A percentile compares a stretch with the other conserved stretches of the same genome.
Conservation (phyloP, 2,888 invertebrate genomes). For the Adineta ricciae region DNA sequence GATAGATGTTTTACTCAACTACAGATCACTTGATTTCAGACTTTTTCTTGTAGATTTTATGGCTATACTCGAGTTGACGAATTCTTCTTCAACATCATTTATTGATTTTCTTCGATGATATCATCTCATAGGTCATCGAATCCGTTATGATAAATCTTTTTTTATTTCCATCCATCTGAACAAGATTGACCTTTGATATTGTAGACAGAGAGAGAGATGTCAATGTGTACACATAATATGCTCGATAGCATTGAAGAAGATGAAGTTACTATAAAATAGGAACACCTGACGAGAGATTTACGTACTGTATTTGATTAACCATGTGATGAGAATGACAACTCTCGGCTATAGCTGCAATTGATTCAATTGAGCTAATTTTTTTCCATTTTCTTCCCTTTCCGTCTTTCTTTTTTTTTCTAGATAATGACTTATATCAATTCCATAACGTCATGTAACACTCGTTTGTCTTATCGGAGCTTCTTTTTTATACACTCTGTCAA, state of each 20-base stretch:
- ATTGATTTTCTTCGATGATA: not conserved
- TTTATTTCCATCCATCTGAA: not conserved
- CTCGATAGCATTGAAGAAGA: not conserved
- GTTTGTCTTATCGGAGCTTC: not conserved
- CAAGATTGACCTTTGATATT: constrained; percentile 6
- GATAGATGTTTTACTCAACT: not conserved
- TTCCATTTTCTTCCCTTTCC: not conserved
- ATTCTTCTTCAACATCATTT: not conserved
- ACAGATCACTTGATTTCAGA: not conserved
- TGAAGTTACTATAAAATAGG: not conserved
- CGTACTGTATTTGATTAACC: not conserved
- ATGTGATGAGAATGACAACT: not conserved
- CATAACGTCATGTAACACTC: not conserved
- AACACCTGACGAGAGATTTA: not conserved
- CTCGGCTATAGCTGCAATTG: not conserved
- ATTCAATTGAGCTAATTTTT: not conserved
- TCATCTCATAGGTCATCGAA: not conserved
- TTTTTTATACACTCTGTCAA: too few relatives aligned
- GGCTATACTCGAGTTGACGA: not conserved
- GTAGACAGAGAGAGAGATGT: not conserved
- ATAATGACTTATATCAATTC: not conserved
- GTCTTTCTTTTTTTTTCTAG: not conserved
- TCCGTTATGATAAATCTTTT: not conserved
- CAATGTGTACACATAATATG: not conserved
- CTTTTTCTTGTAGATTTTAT: not conserved